A percentile compares a stretch with the other conserved stretches of the same genome.
These are phyloP conservation scores for Pandion haliaetus DNA, from an alignment of 2,113 vertebrate genomes.

Conservation along the genomic window DNA sequence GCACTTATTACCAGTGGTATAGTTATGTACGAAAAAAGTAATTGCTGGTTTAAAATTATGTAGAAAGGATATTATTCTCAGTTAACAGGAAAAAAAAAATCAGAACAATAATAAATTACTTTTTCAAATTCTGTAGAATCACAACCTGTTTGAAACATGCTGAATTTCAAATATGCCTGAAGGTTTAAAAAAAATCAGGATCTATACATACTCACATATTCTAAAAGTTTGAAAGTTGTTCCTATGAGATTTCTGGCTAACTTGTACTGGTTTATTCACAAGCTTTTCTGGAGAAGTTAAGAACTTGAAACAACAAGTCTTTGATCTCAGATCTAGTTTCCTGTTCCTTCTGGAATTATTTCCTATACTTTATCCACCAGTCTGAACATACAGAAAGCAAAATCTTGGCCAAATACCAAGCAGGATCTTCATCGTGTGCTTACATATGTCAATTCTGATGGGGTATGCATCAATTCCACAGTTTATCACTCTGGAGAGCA, in stretches of 20 bases:
- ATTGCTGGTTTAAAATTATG: neutral
- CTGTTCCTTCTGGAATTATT: neutral
- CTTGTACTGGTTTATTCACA: neutral
- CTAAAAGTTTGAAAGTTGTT: neutral
- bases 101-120: neutral
- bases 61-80: neutral
- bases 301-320: neutral
- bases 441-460: neutral
- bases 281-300: neutral
- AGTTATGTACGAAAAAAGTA: neutral
- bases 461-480: neutral
- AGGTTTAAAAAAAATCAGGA: neutral
- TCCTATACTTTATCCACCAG: neutral
- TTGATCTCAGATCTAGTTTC: neutral
- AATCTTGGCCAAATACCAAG: neutral
- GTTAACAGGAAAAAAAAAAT: neutral
- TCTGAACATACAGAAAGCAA: neutral
- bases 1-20: neutral
- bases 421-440: neutral
- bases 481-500: neutral
- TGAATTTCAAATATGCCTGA: neutral
- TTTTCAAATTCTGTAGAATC: neutral
- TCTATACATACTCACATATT: neutral
- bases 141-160: neutral
- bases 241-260: neutral